Base-by-base conservation (phyloP, 1,140 invertebrate species). In the Aphidius ervi region DNA sequence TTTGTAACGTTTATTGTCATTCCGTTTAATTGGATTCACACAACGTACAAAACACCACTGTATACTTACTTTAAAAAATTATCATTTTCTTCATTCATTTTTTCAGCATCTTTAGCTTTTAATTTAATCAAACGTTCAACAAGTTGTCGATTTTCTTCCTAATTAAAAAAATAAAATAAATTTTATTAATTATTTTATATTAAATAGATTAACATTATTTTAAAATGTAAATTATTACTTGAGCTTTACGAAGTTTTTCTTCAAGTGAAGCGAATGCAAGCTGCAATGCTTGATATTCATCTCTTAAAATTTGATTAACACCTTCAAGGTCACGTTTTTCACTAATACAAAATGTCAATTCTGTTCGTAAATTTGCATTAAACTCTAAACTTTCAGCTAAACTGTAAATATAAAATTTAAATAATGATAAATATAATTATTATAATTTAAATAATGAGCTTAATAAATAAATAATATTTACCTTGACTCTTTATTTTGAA, bases 241-340 rank as follows among this genome's bases (percentile, higher is more conserved):
- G 90, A 23, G 83, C 83, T 82, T 90, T 92, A 52, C 90, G 83
- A 70, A 94, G 82, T 79, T 96, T 97, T 56, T 95, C 91, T 81
- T 98, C 94, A 39, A 97, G 81, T 49, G 91, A 85, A 64, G 87
- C 87, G 80, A 92, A 96, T 10, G 93, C 91, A 66, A 98, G 82
- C 73, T 97, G 94, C 56, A 97, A 78, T 5, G 95, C 94, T 76
- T 95, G 91, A 75, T 98, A 92, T 81, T 99, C 96, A 82, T 99
- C 96, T 73, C 90, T 86, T 46, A 98, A 74, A 63, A 93, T 87
- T 83, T 96, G 88, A 80, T 94, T 95, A 5, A 93, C 80, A 61
- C 85, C 85, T 77, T 93, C 87, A 16, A 94, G 74, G 74, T 96
- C 89, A 58, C 69, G 77, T 62, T 84, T 82, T 70, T 85, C 85